Percentiles rank a stretch among this genome's conserved stretches.
Evolutionary conservation across 2,113 vertebrate genomes (phyloP).

Genomic region (Apus apus): DNA sequence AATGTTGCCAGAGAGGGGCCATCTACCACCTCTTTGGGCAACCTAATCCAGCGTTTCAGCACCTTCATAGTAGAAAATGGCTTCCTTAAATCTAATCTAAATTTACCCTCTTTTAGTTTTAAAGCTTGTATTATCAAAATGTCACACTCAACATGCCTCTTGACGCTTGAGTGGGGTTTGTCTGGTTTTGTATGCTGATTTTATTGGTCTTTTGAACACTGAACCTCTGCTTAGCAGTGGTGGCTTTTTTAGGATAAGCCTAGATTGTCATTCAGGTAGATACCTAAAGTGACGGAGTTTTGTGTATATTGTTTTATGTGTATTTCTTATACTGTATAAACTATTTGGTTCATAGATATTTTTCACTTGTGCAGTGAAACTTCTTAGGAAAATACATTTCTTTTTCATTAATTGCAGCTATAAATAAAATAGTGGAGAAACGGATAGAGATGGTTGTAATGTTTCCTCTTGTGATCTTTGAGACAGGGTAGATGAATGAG

Average conservation of each 20-base stretch:
- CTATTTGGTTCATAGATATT: not conserved
- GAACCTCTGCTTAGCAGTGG: not conserved
- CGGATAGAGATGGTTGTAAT: slow-evolving; percentile 37
- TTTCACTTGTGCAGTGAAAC: not conserved
- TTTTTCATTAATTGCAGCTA: slow-evolving; percentile 20
- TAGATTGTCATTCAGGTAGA: not conserved
- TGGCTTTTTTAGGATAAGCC: not conserved
- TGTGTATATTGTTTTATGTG: not conserved
- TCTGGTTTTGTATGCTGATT: not conserved
- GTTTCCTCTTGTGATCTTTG: slow-evolving; percentile 61
- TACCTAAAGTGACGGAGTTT: rapidly evolving
- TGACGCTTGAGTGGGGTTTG: not conserved
- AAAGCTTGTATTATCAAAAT: not conserved
- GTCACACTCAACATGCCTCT: rapidly evolving
- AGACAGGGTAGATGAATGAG: slow-evolving; percentile 36
- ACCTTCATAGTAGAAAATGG: not conserved
- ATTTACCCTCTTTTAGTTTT: not conserved
- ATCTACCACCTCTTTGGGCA: not conserved
- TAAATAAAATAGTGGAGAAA: slow-evolving; percentile 43
- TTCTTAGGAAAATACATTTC: not conserved
- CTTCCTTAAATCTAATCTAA: not conserved
- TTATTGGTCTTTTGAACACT: not conserved
- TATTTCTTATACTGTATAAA: not conserved
- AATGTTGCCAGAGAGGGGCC: not conserved
- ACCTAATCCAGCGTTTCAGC: not conserved